Percentiles rank a stretch among this genome's conserved stretches.
Conservation (phyloP, 2,888 invertebrate genomes). For the Drosophila percnosoma region DNA sequence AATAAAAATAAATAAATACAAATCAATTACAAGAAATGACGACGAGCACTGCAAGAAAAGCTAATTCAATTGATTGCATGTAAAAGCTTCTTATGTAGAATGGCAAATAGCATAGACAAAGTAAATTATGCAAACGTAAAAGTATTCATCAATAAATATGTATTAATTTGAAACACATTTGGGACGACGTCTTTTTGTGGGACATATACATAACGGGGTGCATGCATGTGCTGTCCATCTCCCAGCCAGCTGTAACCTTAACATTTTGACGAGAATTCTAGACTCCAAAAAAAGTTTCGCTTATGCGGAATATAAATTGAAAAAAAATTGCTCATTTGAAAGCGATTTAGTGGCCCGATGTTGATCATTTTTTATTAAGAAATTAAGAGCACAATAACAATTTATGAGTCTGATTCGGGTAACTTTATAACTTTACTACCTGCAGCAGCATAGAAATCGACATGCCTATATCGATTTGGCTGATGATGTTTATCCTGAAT, state of each 20-base stretch:
- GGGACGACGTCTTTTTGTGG: not conserved
- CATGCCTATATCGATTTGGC: not conserved
- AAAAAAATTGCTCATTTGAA: too few relatives aligned
- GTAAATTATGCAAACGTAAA: slow-evolving; percentile 47
- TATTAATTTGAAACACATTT: slow-evolving; percentile 57
- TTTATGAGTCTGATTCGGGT: too few relatives aligned
- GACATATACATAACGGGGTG: not conserved
- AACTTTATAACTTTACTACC: too few relatives aligned
- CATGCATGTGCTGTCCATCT: not conserved
- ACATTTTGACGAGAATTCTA: too few relatives aligned
- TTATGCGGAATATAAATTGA: too few relatives aligned
- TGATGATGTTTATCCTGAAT: not conserved
- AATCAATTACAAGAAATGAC: not conserved
- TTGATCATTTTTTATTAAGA: too few relatives aligned
- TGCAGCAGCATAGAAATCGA: not conserved
- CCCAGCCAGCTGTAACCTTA: not conserved
- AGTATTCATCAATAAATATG: slow-evolving; percentile 68
- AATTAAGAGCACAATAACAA: too few relatives aligned
- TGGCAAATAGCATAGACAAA: slow-evolving; percentile 38
- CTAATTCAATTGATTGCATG: slow-evolving; percentile 33
- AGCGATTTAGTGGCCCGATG: too few relatives aligned
- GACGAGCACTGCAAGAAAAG: slow-evolving; percentile 10
- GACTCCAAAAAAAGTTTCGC: too few relatives aligned
- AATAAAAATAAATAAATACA: not conserved
- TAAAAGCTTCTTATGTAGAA: slow-evolving; percentile 29